Base-by-base conservation (phyloP, 2,797 vertebrate genomes). In the Anas bernieri region DNA sequence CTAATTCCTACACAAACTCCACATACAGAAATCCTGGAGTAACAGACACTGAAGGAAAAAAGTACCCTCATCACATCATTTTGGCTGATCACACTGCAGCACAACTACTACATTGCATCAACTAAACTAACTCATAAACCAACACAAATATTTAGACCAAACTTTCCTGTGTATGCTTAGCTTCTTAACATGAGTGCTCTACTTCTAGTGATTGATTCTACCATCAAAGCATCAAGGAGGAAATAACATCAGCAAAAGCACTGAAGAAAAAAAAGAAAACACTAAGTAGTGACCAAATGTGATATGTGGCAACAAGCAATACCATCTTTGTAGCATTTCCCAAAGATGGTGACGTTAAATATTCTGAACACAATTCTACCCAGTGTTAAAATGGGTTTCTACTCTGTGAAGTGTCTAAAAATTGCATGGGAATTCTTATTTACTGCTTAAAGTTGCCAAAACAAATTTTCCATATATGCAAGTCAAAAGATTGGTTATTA, bases 171-270 rank as follows among this genome's bases (percentile, higher is more conserved):
- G 20, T 3, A 3, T 17, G 58, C 50, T 50, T 7, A 37, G 46
- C 50, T 73, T 76, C 58, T 69, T 46, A n/a, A 52, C 55, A 41
- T 0, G 21, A 85, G 14, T 31, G 41, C 12, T 68, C 33, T 56
- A 41, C 79, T 77, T 74, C 50, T 9, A 72, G 48, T 52, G 69
- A 77, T 1, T 59, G 56, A 73, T 62, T 46, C 9, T 11, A 81
- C 55, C 35, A 41, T 11, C 70, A 78, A 10, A 33, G 9, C 37
- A 50, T 35, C 52, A 74, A 35, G 22, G 76, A 78, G 28, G 35
- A 92, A 85, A 35, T 17, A 87, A 70, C 26, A 61, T 22, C 81
- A 92, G 39, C 54, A 20, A 84, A 89, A 83, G 31, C 59, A 66
- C 10, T 20, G 12, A 25, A 54, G 67, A 75, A 37, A 39, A 39